These are phyloP conservation scores for Poeciliopsis turneri DNA, from an alignment of 2,797 vertebrate genomes.

Conservation along the genomic window DNA sequence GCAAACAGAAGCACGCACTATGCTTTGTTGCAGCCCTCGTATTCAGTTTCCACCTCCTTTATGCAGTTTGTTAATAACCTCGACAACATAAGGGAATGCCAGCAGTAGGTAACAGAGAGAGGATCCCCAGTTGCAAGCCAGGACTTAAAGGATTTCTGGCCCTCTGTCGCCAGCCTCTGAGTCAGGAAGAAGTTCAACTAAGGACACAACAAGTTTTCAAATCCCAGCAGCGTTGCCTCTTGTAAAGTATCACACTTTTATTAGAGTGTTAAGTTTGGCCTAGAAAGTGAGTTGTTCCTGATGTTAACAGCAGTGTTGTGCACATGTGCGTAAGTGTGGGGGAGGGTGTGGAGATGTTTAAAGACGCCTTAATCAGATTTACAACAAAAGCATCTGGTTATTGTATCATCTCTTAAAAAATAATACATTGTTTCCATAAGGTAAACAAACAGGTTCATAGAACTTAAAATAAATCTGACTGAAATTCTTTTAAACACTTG, in stretches of 20 bases:
- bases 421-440: constrained; percentile 37
- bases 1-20: constrained; percentile 56
- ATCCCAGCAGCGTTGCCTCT: constrained; percentile 70
- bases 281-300: constrained; percentile 63
- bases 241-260: constrained; percentile 79
- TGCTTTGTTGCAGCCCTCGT: constrained; percentile 60
- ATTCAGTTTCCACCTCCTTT: constrained; percentile 68
- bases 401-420: constrained; percentile 43
- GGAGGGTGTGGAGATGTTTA: constrained; percentile 51
- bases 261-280: constrained; percentile 74
- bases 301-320: constrained; percentile 35
- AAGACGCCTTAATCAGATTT: constrained; percentile 48
- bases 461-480: constrained; percentile 28
- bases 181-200: constrained; percentile 79
- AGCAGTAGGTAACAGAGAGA: constrained; percentile 69
- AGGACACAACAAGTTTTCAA: constrained; percentile 78
- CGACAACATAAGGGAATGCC: constrained; percentile 67
- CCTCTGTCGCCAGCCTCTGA: constrained; percentile 65
- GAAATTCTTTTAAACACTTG: constrained; percentile 9
- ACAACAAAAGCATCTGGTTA: constrained; percentile 56
- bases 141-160: constrained; percentile 70
- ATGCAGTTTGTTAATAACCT: constrained; percentile 67
- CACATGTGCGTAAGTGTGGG: constrained; percentile 27
- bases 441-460: constrained; percentile 52
- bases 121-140: constrained; percentile 55